Evolutionary conservation across 2,888 invertebrate species (phyloP).

Genomic region (Mythimna albipuncta): DNA sequence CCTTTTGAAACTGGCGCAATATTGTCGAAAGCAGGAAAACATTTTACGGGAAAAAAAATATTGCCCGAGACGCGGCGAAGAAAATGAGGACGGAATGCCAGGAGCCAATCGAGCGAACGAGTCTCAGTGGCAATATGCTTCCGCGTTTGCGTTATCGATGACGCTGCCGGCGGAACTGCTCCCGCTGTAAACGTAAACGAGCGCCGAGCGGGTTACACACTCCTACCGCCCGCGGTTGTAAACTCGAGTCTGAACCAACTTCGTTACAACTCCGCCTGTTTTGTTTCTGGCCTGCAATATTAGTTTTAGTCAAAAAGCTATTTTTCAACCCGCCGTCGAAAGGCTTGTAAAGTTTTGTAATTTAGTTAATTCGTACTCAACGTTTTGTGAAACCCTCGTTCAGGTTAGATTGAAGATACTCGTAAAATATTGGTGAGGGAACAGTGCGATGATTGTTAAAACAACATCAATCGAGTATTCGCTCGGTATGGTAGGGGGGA

Average conservation of each 20-base stretch:
- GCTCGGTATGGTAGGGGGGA: constrained; percentile 31
- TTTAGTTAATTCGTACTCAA: constrained; percentile 87
- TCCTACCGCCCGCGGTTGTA: constrained; percentile 82
- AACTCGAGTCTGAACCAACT: constrained; percentile 86
- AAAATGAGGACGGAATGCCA: constrained; percentile 87
- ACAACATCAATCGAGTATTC: constrained; percentile 73
- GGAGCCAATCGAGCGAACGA: constrained; percentile 86
- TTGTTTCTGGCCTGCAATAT: constrained; percentile 88
- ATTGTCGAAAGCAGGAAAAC: constrained; percentile 90
- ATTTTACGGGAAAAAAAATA: constrained; percentile 86
- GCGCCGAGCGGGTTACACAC: constrained; percentile 69
- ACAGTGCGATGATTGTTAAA: constrained; percentile 73
- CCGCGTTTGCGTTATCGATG: constrained; percentile 84
- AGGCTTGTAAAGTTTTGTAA: constrained; percentile 89
- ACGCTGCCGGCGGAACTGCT: constrained; percentile 74
- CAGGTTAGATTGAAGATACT: constrained; percentile 77
- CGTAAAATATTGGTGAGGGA: constrained; percentile 74
- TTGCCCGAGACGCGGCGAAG: constrained; percentile 81
- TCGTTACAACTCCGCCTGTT: constrained; percentile 88
- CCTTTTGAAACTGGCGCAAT: constrained; percentile 88
- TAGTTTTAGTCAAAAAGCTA: constrained; percentile 90
- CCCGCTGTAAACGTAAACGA: constrained; percentile 77
- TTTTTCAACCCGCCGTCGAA: constrained; percentile 87
- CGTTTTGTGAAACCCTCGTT: constrained; percentile 77
- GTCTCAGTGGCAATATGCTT: constrained; percentile 83